Evolutionary conservation across 2,888 invertebrate genomes (phyloP).

Genomic region (Torymus tubicola): DNA sequence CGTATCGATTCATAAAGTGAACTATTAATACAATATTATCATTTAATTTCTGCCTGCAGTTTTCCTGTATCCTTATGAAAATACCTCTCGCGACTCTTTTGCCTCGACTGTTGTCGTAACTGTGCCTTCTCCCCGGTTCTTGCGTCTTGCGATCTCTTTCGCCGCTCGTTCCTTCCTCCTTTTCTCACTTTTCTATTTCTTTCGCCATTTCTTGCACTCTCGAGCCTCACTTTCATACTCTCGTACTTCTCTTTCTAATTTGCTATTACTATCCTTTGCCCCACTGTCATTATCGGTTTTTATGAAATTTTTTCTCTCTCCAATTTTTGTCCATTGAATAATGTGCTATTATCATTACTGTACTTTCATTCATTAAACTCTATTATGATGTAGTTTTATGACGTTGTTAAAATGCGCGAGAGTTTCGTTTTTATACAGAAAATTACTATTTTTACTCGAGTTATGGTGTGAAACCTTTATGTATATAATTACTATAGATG

Average conservation of each 20-base stretch:
- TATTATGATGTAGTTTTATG: not conserved
- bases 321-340: not conserved
- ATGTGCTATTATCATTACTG: constrained; percentile 13
- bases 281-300: not conserved
- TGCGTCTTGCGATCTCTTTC: not conserved
- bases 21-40: no score
- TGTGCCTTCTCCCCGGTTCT: no score
- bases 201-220: not conserved
- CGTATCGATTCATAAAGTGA: no score
- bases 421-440: not conserved
- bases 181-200: not conserved
- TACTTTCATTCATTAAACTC: not conserved
- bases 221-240: not conserved
- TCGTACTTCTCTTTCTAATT: not conserved
- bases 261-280: not conserved
- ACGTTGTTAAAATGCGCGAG: not conserved
- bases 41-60: no score
- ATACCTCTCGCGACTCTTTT: no score
- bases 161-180: not conserved
- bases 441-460: not conserved
- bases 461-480: not conserved
- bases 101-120: no score
- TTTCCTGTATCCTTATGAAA: no score
- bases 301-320: not conserved
- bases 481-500: no score